Base-by-base conservation (phyloP, 2,797 vertebrate genomes). In the Sibirionetta formosa region DNA sequence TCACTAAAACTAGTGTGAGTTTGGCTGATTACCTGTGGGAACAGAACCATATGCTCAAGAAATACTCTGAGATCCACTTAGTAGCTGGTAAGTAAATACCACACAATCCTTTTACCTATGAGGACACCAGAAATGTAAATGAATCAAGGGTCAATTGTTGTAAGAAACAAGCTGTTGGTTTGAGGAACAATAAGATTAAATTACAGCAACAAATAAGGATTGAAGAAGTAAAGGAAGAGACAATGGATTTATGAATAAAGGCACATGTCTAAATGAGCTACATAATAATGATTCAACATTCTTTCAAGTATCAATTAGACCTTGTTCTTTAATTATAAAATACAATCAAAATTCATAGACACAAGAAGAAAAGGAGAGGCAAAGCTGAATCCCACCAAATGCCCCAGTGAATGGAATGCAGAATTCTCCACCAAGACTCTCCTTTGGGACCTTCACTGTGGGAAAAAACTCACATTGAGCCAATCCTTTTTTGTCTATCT, bases 301-400 rank as follows among this genome's bases (percentile, higher is more conserved):
- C 66, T 56, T 94, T 60, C 86, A 70, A 66, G 72, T 83, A 90
- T 72, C 42, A 89, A 76, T 63, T 94, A 84, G 54, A 69, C 26
- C 4, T 77, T 66, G 23, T 13, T 27, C 9, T 82, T 71, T 69
- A 82, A 88, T 86, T 81, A 40, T 69, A 87, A 93, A 91, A 88
- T 3, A 4, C 23, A 69, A 79, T 68, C 53, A 83, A 91, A 94
- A 88, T 66, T 78, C 53, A 68, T 27, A 76, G 61, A 75, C 72
- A 73, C 20, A 71, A 27, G 17, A 33, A 82, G 44, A 46, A 60
- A 75, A 75, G 48, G 57, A 78, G 4, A 86, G 35, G 54, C 8
- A 93, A 82, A 81, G 4, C 60, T 94, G 61, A 31, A 83, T 50
- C 7, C 17, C 57, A 50, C 33, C 29, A 29, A 81, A 82, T 79